phyloP scores from a whole-genome alignment of 2,888 invertebrate genomes.

The Pseudoips prasinana region DNA sequence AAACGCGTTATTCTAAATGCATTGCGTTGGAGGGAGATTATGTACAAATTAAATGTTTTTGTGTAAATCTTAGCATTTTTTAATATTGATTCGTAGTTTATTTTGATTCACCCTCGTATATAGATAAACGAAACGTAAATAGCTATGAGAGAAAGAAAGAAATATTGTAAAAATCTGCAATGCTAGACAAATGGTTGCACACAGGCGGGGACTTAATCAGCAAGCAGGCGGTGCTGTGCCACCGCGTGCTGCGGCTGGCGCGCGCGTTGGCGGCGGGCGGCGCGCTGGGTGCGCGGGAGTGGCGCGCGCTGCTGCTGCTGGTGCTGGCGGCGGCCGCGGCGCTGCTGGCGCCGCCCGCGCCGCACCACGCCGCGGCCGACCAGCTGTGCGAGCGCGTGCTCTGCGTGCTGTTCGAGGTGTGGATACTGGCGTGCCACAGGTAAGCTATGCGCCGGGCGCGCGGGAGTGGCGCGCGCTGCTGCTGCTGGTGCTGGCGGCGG shows the following conservation, averaged over 20 bases:
- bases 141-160: no score
- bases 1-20: no score
- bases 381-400: constrained; percentile 96
- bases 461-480: constrained; percentile 96
- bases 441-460: constrained; percentile 82
- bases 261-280: constrained; percentile 84
- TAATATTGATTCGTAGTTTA: no score
- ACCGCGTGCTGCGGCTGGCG: constrained; percentile 92
- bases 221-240: constrained; percentile 96
- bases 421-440: constrained; percentile 82
- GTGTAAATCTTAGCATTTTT: no score
- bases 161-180: no score
- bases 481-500: constrained; percentile 90
- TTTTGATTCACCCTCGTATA: no score
- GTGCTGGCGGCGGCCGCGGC: constrained; percentile 93
- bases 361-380: constrained; percentile 97
- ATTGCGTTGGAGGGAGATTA: no score
- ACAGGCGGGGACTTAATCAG: constrained; percentile 95
- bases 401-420: constrained; percentile 95
- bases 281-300: constrained; percentile 90
- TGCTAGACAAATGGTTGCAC: no score
- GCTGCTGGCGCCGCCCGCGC: constrained; percentile 94
- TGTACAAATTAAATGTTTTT: no score
- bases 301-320: constrained; percentile 94
- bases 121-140: no score